Base-by-base conservation (phyloP, 2,113 vertebrate species). In the Muscicapa adusta region DNA sequence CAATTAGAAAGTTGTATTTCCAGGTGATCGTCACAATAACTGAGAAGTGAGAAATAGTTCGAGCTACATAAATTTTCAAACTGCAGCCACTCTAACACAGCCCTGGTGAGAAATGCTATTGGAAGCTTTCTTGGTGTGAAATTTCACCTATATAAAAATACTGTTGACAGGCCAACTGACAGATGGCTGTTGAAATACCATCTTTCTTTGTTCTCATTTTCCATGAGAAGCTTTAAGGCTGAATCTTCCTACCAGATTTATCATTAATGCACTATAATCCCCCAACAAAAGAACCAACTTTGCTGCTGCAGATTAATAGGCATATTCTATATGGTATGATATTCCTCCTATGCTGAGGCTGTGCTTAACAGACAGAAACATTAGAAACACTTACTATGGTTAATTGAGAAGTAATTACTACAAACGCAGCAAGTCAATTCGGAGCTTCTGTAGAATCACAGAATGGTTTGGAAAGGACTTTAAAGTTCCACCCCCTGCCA, bases 201-300 rank as follows among this genome's bases (percentile, higher is more conserved):
- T 95, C 90, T 73, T 62, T 61, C 88, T 84, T 95, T 95, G 60
- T 93, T 93, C 91, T 95, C 81, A 67, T 96, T 91, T 94, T 94
- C 92, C 72, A 65, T 74, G 53, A 89, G 71, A 72, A 86, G 84
- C 89, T 95, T 95, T 91, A 65, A 71, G 85, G 66, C 42, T 75
- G 79, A 89, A 63, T 95, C 86, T 87, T 91, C 86, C 72, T 91
- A 85, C 73, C 72, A 86, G 94, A 87, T 84, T 89, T 71, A 79
- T 71, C 71, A 91, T 51, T 94, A 93, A 87, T 88, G 67, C 62
- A 77, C 50, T 73, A 50, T 78, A 94, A 91, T 96, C 77, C 66
- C 43, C 66, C 53, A 76, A 53, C 51, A 80, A 72, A 88, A 96
- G 70, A 96, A 85, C 34, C 50, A 90, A 75, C 75, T 87, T 93